Conservation (phyloP, 2,888 invertebrate species). For the Pediacus dermestoides region DNA sequence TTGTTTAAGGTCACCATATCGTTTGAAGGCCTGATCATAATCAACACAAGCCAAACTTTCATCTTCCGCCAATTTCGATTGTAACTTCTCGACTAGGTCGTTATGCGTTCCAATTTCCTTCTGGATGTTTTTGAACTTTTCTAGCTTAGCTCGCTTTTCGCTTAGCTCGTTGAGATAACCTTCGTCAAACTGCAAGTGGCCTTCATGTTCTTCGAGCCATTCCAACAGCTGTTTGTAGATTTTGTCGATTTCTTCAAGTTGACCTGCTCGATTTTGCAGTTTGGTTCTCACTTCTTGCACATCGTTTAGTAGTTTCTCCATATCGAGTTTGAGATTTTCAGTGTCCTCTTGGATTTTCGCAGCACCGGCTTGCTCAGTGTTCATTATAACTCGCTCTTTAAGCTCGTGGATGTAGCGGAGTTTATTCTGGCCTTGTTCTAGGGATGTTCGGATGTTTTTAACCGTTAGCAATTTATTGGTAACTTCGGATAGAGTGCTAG, state of each 20-base stretch:
- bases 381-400: conserved; percentile 90
- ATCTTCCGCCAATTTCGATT: conserved; percentile 69
- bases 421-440: conserved; percentile 90
- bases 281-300: conserved; percentile 75
- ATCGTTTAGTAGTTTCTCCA: conserved; percentile 80
- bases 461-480: conserved; percentile 81
- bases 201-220: conserved; percentile 87
- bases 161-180: conserved; percentile 77
- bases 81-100: conserved; percentile 74
- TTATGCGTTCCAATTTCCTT: conserved; percentile 78
- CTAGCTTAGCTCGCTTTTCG: conserved; percentile 84
- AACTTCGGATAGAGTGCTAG: conserved; percentile 77
- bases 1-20: conserved; percentile 67
- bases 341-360: conserved; percentile 89
- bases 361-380: conserved; percentile 85
- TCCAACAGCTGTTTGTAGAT: conserved; percentile 75
- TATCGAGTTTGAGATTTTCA: conserved; percentile 81
- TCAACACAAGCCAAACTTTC: conserved; percentile 52
- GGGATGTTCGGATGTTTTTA: conserved; percentile 81
- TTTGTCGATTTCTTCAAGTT: conserved; percentile 85
- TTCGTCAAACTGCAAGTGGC: conserved; percentile 73
- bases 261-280: conserved; percentile 68
- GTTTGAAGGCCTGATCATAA: conserved; percentile 66
- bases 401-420: conserved; percentile 81
- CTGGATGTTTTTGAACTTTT: conserved; percentile 79